A percentile compares a stretch with the other conserved stretches of the same genome.
Conservation (phyloP, 2,888 invertebrate genomes). For the Rotaria magnacalcarata region DNA sequence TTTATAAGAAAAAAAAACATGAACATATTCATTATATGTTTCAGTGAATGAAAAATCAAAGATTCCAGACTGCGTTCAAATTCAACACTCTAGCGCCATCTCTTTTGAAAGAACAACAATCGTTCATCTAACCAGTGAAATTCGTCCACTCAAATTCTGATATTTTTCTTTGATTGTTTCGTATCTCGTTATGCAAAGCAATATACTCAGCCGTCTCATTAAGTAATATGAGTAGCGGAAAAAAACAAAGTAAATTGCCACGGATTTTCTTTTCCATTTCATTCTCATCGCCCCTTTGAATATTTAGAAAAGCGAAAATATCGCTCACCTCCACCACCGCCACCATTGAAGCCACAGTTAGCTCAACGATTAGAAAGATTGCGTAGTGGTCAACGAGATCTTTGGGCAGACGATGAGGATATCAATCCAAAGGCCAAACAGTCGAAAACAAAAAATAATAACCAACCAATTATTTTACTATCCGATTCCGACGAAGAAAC, state of each 20-base stretch:
- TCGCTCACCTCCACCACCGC: neutral
- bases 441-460: neutral
- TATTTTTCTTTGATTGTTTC: too few relatives aligned
- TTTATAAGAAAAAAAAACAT: too few relatives aligned
- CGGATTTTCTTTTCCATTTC: neutral
- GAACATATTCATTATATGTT: too few relatives aligned
- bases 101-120: neutral
- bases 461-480: neutral
- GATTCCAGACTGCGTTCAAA: too few relatives aligned
- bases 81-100: neutral
- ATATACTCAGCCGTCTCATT: neutral
- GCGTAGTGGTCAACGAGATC: neutral
- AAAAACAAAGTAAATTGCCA: neutral
- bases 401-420: neutral
- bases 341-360: neutral
- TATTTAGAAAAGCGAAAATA: neutral
- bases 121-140: too few relatives aligned
- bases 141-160: too few relatives aligned
- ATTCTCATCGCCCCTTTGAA: neutral
- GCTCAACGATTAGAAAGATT: neutral
- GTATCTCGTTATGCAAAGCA: too few relatives aligned
- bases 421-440: too few relatives aligned
- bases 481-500: neutral
- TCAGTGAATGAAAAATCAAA: too few relatives aligned
- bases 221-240: neutral